phyloP scores from a whole-genome alignment of 2,888 invertebrate genomes.

The Limnephilus rhombicus region DNA sequence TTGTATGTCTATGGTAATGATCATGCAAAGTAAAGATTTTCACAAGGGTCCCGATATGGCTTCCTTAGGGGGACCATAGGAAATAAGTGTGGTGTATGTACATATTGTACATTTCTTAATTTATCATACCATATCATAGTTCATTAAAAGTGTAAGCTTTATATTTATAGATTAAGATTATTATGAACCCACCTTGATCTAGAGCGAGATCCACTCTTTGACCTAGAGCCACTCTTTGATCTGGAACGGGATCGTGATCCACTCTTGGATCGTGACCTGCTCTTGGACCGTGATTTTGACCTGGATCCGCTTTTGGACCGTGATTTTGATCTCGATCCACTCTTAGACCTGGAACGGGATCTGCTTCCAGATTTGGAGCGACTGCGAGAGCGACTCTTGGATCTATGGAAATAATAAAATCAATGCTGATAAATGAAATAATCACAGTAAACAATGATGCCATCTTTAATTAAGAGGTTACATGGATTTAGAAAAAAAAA shows the following conservation, averaged over 20 bases:
- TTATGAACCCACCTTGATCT: constrained; percentile 68
- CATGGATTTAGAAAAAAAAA: too few relatives aligned
- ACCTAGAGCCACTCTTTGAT: constrained; percentile 68
- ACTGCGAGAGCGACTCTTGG: constrained; percentile 70
- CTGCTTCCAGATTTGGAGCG: constrained; percentile 71
- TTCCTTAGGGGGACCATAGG: too few relatives aligned
- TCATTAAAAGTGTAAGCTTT: not conserved
- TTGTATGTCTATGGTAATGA: too few relatives aligned
- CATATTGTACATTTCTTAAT: too few relatives aligned
- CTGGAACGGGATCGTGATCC: constrained; percentile 72
- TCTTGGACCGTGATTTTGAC: constrained; percentile 67
- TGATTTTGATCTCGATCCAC: constrained; percentile 63
- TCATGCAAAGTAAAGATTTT: too few relatives aligned
- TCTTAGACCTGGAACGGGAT: constrained; percentile 70
- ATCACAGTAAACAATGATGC: not conserved
- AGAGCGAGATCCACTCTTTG: constrained; percentile 72
- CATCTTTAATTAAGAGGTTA: not conserved
- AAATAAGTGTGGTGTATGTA: too few relatives aligned
- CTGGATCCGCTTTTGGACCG: constrained; percentile 68
- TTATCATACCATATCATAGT: too few relatives aligned
- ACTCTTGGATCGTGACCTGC: constrained; percentile 71
- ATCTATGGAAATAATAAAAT: constrained; percentile 61
- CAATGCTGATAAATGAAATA: not conserved
- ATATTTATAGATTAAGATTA: not conserved
- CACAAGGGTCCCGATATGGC: too few relatives aligned